Percentiles rank a stretch among this genome's conserved stretches.
These are phyloP conservation scores for Smutsia gigantea DNA, from an alignment of 2,797 vertebrate species.

Conservation along the genomic window DNA sequence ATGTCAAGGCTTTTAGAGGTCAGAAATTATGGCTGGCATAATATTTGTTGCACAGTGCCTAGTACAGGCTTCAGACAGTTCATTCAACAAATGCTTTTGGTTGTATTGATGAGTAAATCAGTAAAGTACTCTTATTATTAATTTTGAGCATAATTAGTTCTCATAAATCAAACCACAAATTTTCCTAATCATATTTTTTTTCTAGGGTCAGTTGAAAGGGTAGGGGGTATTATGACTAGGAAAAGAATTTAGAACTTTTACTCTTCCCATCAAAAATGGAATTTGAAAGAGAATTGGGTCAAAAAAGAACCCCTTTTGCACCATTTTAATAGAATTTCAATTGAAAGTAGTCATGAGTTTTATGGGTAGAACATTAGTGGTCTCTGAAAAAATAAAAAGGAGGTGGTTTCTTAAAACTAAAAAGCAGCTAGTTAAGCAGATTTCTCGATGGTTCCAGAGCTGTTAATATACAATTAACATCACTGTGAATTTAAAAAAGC, in stretches of 20 bases:
- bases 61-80: neutral
- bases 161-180: neutral
- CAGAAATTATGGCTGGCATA: neutral
- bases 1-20: neutral
- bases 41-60: neutral
- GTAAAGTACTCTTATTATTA: neutral
- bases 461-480: neutral
- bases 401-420: neutral
- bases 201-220: neutral
- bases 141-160: constrained; percentile 26
- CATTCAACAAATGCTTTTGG: neutral
- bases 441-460: neutral
- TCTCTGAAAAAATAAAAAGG: neutral
- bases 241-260: neutral
- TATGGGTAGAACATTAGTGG: neutral
- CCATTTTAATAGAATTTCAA: neutral
- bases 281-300: neutral
- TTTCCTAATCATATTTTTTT: constrained; percentile 10
- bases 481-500: neutral
- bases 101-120: neutral
- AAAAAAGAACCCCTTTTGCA: neutral
- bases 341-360: neutral
- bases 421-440: neutral
- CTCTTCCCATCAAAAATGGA: neutral
- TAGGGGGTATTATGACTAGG: neutral